A percentile compares a stretch with the other conserved stretches of the same genome.
Evolutionary conservation across 2,797 vertebrate genomes (phyloP).

Genomic region (Amblyopsis hoosieri): DNA sequence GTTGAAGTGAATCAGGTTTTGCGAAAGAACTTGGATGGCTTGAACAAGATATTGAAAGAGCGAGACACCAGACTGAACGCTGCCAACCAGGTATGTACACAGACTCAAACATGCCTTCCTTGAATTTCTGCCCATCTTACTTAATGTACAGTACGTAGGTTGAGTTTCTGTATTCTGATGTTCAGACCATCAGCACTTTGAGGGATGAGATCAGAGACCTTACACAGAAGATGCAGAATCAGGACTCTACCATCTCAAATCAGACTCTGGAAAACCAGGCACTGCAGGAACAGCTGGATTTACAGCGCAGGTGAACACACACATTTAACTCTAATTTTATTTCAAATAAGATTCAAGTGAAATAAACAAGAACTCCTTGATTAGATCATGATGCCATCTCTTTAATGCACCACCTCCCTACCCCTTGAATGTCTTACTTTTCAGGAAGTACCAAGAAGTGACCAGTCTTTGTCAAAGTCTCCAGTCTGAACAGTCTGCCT

Average conservation of each 20-base stretch:
- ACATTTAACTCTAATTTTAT: background rate
- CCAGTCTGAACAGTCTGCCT: conserved; percentile 82
- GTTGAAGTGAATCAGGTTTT: conserved; percentile 76
- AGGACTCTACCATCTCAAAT: conserved; percentile 65
- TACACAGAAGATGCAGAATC: conserved; percentile 74
- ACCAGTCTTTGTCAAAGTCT: conserved; percentile 83
- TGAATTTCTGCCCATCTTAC: background rate
- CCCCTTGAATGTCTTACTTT: conserved; percentile 17
- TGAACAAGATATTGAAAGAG: conserved; percentile 85
- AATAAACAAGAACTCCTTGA: background rate
- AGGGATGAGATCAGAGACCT: conserved; percentile 78
- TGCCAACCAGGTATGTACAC: conserved; percentile 82
- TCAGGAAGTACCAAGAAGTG: conserved; percentile 88
- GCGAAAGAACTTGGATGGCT: conserved; percentile 79
- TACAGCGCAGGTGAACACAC: conserved; percentile 75
- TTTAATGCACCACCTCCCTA: background rate
- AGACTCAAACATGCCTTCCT: background rate
- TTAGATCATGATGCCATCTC: background rate
- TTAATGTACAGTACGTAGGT: background rate
- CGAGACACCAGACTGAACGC: conserved; percentile 79
- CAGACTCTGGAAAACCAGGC: conserved; percentile 74
- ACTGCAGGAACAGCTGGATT: conserved; percentile 84
- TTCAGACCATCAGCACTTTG: conserved; percentile 63
- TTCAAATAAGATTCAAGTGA: background rate
- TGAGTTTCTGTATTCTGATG: conserved; percentile 14